phyloP scores from a whole-genome alignment of 2,113 vertebrate species.

The Notothenia rossii region DNA sequence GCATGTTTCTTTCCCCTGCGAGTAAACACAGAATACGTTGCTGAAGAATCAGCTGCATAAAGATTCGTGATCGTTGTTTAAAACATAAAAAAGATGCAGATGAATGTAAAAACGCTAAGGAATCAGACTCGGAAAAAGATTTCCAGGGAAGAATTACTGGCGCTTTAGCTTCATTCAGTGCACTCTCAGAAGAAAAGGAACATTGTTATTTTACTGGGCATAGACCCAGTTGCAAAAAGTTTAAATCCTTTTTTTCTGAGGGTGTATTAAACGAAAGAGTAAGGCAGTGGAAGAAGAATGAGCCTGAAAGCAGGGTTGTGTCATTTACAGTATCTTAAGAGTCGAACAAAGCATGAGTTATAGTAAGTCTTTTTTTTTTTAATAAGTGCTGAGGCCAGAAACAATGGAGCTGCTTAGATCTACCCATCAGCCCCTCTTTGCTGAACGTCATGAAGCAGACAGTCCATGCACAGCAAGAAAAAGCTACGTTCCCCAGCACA shows the following conservation, averaged over 20 bases:
- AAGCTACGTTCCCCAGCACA: slow-evolving; percentile 58
- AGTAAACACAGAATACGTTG: slow-evolving; percentile 21
- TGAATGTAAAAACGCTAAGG: slow-evolving; percentile 10
- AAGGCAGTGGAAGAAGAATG: slow-evolving; percentile 71
- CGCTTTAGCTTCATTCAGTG: slow-evolving; percentile 19
- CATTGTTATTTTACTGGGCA: not conserved
- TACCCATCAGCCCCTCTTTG: slow-evolving; percentile 58
- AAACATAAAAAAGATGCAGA: slow-evolving; percentile 18
- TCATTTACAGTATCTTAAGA: slow-evolving; percentile 71
- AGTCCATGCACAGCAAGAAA: slow-evolving; percentile 57
- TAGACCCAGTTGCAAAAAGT: slow-evolving; percentile 21
- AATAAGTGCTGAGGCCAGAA: slow-evolving; percentile 42
- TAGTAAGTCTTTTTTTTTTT: slow-evolving; percentile 34
- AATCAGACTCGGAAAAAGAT: slow-evolving; percentile 8
- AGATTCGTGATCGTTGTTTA: slow-evolving; percentile 14
- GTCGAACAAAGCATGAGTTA: slow-evolving; percentile 51
- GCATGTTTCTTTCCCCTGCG: slow-evolving; percentile 11
- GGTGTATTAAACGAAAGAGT: slow-evolving; percentile 47
- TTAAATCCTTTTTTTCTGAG: slow-evolving; percentile 16
- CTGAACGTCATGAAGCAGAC: slow-evolving; percentile 56
- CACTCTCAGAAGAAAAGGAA: slow-evolving; percentile 33
- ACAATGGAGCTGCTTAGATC: slow-evolving; percentile 56
- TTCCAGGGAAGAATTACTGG: slow-evolving; percentile 22
- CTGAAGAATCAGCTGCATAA: not conserved
- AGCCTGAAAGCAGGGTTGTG: slow-evolving; percentile 51